Evolutionary conservation across 1,140 invertebrate genomes (phyloP).

Genomic region (Agrypnia vestita): DNA sequence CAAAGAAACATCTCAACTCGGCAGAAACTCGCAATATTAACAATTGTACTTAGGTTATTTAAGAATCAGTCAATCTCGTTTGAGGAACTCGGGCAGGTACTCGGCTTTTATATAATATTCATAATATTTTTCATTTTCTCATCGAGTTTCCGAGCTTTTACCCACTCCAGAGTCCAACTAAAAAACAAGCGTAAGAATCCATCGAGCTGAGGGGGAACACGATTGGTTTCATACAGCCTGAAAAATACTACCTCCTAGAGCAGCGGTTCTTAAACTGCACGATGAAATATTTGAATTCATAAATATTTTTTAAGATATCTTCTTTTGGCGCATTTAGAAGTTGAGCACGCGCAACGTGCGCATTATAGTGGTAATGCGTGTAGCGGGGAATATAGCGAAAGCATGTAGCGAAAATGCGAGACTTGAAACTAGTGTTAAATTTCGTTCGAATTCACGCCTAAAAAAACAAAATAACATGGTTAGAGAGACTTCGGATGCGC

Average conservation of each 20-base stretch:
- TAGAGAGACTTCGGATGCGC: too few relatives aligned
- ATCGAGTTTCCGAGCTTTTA: background rate
- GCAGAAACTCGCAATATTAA: background rate
- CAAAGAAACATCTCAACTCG: background rate
- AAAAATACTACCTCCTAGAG: background rate
- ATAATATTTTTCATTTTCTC: background rate
- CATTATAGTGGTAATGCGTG: too few relatives aligned
- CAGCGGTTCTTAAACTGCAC: too few relatives aligned
- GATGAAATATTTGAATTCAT: too few relatives aligned
- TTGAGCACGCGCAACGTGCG: too few relatives aligned
- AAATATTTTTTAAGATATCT: too few relatives aligned
- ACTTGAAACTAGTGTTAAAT: too few relatives aligned
- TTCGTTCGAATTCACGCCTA: too few relatives aligned
- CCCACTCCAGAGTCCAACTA: background rate
- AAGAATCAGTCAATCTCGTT: background rate
- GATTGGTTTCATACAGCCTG: conserved; percentile 24
- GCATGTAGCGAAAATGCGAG: too few relatives aligned
- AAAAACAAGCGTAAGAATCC: conserved; percentile 34
- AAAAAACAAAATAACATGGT: too few relatives aligned
- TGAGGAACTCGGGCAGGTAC: background rate
- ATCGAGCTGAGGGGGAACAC: conserved; percentile 8
- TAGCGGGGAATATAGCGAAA: too few relatives aligned
- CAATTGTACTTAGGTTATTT: background rate
- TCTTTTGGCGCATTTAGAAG: too few relatives aligned
- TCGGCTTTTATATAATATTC: background rate